phyloP scores from a whole-genome alignment of 2,113 vertebrate genomes.

The Gavialis gangeticus region DNA sequence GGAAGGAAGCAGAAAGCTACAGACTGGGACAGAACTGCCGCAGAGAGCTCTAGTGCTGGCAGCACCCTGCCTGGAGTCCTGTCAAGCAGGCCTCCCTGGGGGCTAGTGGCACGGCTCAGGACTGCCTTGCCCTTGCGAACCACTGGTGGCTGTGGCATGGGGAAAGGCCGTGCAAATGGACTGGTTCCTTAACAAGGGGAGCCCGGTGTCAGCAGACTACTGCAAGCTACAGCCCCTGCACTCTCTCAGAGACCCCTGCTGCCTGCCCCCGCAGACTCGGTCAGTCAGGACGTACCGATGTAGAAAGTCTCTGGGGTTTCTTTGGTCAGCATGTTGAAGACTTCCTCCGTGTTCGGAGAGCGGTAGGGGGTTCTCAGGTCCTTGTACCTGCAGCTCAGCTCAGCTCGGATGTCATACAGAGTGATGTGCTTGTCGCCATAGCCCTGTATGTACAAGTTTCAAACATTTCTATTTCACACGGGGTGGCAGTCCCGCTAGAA shows the following conservation, averaged over 20 bases:
- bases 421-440: slow-evolving; percentile 99
- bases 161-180: not conserved
- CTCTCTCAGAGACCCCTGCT: not conserved
- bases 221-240: not conserved
- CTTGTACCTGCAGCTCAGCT: slow-evolving; percentile 98
- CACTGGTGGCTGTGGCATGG: too few species aligned
- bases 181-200: not conserved
- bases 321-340: slow-evolving; percentile 98
- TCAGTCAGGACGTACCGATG: slow-evolving; percentile 83
- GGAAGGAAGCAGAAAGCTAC: not conserved
- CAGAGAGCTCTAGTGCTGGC: not conserved
- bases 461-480: too few species aligned
- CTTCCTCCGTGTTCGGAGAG: slow-evolving; percentile 94
- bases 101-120: not conserved
- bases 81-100: not conserved
- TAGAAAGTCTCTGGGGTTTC: slow-evolving; percentile 99
- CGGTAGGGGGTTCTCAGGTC: slow-evolving; percentile 93
- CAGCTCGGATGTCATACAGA: slow-evolving; percentile 96
- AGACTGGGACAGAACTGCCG: not conserved
- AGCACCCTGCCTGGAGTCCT: not conserved
- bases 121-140: not conserved
- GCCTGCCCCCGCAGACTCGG: not conserved
- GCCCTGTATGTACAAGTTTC: slow-evolving; percentile 78
- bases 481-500: not conserved
- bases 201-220: not conserved